Base-by-base conservation (phyloP, 2,113 vertebrate species). In the Piprites chloris region DNA sequence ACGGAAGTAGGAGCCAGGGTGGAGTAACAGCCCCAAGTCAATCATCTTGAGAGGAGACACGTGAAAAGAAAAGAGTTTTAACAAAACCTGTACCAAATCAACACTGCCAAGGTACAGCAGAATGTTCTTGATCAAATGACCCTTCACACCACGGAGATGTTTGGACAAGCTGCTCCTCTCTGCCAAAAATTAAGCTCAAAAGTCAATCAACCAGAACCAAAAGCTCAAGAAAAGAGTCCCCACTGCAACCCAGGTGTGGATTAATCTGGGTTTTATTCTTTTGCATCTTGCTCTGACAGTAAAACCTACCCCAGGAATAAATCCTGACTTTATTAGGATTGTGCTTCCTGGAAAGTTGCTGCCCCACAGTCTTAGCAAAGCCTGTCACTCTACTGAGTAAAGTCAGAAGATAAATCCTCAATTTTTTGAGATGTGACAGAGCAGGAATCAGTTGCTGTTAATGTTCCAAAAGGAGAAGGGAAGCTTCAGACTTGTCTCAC, bases 1-100 rank as follows among this genome's bases (percentile, higher is more conserved):
- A 32, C 98, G 98, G 95, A 98, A 98, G 47, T 98, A 98, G 44
- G 98, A 97, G 27, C 98, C 98, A 7, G 98, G 98, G 61, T 98
- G 98, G 30, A 98, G 97, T 35, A 98, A 83, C 65, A 98, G 90
- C 8, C 98, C 98, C 95, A 98, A 8, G 81, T 98, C 98, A 30
- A 98, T 98, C 98, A 98, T 98, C 98, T 98, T 47, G 21, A 32
- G 30, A 80, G 59, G 30, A 96, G 75, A 88, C 23, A 83, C 13
- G 46, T 2, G 14, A 12, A 28, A 77, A 75, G 33, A 26, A 41
- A 18, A 44, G 41, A 55, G n/a, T 58, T 86, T 89, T 33, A 73
- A 52, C 19, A 44, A 71, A 86, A 33, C 20, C 27, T 21, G 59
- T 18, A 27, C 35, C 47, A 65, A 37, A 72, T 24, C 20, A 59